phyloP scores from a whole-genome alignment of 2,888 invertebrate species.

The Aphodius granarius region DNA sequence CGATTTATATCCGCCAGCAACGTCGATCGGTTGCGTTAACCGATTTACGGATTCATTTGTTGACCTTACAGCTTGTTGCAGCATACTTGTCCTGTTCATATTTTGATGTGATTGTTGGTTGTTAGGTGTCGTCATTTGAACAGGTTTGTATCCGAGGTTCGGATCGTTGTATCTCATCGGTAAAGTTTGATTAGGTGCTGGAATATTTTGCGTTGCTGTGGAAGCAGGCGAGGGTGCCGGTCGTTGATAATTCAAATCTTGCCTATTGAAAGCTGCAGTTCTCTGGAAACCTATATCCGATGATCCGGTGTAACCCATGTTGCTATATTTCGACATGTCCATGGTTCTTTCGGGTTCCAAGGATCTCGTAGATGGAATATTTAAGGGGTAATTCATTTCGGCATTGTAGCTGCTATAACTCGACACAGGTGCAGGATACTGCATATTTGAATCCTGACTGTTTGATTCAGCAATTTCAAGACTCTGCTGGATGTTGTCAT shows the following conservation, averaged over 20 bases:
- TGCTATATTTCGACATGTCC: conserved; percentile 50
- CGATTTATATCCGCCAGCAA: conserved; percentile 24
- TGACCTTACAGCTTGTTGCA: conserved; percentile 15
- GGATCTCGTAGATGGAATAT: conserved; percentile 40
- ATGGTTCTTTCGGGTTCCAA: conserved; percentile 41
- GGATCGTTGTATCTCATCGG: conserved; percentile 29
- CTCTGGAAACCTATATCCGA: conserved; percentile 46
- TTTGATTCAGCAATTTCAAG: conserved; percentile 53
- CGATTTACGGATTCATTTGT: conserved; percentile 18
- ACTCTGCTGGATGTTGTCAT: conserved; percentile 17
- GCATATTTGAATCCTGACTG: conserved; percentile 56
- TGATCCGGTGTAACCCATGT: conserved; percentile 48
- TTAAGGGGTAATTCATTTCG: conserved; percentile 42
- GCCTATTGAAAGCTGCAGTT: conserved; percentile 35
- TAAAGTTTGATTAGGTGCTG: conserved; percentile 24
- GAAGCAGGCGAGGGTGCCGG: conserved; percentile 15
- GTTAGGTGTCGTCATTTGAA: neutral
- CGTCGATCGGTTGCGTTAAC: conserved; percentile 21
- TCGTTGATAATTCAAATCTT: conserved; percentile 31
- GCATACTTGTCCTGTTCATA: conserved; percentile 16
- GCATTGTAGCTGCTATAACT: conserved; percentile 38
- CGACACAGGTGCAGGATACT: conserved; percentile 20
- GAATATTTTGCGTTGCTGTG: conserved; percentile 23
- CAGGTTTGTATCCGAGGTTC: conserved; percentile 27
- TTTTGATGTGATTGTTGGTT: conserved; percentile 13